Evolutionary conservation across 2,888 invertebrate genomes (phyloP).

Genomic region (Cerastoderma edule): DNA sequence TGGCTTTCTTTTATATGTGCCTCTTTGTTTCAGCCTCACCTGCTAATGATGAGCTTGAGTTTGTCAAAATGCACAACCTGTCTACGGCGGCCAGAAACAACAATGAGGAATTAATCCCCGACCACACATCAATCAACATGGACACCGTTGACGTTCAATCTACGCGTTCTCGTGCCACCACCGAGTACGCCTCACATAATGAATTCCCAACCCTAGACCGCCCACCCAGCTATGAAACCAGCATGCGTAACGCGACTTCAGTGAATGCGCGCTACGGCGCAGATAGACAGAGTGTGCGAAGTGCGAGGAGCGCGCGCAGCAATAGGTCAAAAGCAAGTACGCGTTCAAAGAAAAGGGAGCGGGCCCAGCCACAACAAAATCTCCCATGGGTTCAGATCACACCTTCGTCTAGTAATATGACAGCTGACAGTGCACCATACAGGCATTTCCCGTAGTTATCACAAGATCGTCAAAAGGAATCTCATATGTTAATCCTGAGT

Average conservation of each 20-base stretch:
- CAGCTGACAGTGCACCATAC: slow-evolving; percentile 54
- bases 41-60: slow-evolving; percentile 82
- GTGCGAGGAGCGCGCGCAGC: slow-evolving; percentile 72
- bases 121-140: slow-evolving; percentile 35
- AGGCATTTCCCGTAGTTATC: slow-evolving; percentile 63
- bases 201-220: slow-evolving; percentile 67
- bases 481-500: no score
- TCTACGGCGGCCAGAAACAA: slow-evolving; percentile 38
- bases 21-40: slow-evolving; percentile 77
- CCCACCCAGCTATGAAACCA: slow-evolving; percentile 78
- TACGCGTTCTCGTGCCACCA: slow-evolving; percentile 36
- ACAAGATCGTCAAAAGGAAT: no score
- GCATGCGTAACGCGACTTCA: slow-evolving; percentile 71
- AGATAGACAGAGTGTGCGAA: slow-evolving; percentile 72
- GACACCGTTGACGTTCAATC: slow-evolving; percentile 45
- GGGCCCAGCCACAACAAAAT: slow-evolving; percentile 66
- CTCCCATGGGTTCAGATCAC: slow-evolving; percentile 80
- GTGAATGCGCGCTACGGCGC: slow-evolving; percentile 66
- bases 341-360: slow-evolving; percentile 48
- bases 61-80: slow-evolving; percentile 81
- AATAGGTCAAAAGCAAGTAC: slow-evolving; percentile 67
- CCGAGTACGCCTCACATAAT: slow-evolving; percentile 25
- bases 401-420: slow-evolving; percentile 66
- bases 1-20: no score
- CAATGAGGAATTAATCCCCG: slow-evolving; percentile 53